Evolutionary conservation across 2,797 vertebrate genomes (phyloP), one percentile per base, ranked within the genome.

Genomic region (Anguilla marmorata): DNA sequence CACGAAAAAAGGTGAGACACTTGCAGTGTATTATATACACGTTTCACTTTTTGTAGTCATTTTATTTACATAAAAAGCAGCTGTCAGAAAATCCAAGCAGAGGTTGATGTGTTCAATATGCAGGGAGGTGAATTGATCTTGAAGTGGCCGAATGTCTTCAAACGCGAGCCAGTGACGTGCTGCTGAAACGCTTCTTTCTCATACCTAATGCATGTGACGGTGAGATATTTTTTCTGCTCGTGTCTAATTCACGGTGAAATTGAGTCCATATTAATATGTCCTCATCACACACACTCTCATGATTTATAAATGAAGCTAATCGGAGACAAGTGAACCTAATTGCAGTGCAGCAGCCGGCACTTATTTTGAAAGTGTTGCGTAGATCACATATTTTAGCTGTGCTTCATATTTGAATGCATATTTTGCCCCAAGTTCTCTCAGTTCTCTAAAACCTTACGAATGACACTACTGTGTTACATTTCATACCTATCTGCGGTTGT

Each of bases 251-350:
- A 52, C 24, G 41, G 21, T 83, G 80, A 83, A 76, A 76, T 76
- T 83, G 80, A 83, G 19, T 83, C 48, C 80, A 83, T 83, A 48
- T 83, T 52, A 83, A 52, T 83, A 52, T 83, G 80, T 83, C 24
- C 41, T 83, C 80, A 83, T 83, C 80, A 41, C 74, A 41, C 74
- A 76, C 37, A 14, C 74, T 76, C 74, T 41, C 74, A 41, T 76
- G 74, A 76, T 76, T 41, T 76, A 76, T 76, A 76, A 76, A 76
- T 76, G 37, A 76, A 41, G 33, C 74, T 76, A 76, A 76, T 76
- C 37, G 12, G 37, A 76, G 74, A 76, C 74, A 76, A 76, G 74
- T 37, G 37, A 76, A 41, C 74, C 37, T 76, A 76, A 76, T 76
- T 76, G 74, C 74, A 76, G 37, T 37, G 30, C 74, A 37, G 74